These are phyloP conservation scores for Chaenodraco wilsoni DNA, from an alignment of 2,797 vertebrate genomes.

Conservation along the genomic window DNA sequence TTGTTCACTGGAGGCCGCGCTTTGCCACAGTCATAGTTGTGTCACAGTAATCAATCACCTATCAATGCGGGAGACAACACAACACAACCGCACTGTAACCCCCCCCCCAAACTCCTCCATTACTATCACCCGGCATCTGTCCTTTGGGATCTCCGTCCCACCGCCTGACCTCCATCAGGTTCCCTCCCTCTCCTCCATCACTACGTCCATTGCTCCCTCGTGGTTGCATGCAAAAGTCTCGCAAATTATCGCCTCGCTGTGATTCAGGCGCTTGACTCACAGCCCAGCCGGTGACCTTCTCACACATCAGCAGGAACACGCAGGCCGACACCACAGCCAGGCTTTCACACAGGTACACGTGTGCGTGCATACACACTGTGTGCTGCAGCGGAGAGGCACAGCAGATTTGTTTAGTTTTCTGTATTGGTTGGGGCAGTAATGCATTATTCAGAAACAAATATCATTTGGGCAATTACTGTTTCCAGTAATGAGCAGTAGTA, in stretches of 20 bases:
- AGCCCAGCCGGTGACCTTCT: constrained; percentile 43
- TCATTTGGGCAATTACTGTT: background rate
- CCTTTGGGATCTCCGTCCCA: constrained; percentile 14
- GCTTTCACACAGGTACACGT: background rate
- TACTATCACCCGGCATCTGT: constrained; percentile 29
- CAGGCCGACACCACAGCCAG: constrained; percentile 1
- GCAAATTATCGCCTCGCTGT: constrained; percentile 48
- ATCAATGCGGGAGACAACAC: constrained; percentile 60
- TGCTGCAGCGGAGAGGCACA: background rate
- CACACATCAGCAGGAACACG: constrained; percentile 23
- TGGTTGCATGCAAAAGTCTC: constrained; percentile 40
- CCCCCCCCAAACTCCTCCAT: constrained; percentile 20
- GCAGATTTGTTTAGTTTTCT: background rate
- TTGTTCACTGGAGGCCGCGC: constrained; percentile 65
- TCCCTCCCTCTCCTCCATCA: constrained; percentile 4
- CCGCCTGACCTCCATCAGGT: constrained; percentile 19
- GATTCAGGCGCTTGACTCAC: constrained; percentile 50
- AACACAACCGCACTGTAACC: constrained; percentile 15
- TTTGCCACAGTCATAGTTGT: constrained; percentile 68
- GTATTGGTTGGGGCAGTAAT: background rate
- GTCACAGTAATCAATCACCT: constrained; percentile 72
- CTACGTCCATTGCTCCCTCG: constrained; percentile 5
- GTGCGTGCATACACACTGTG: background rate
- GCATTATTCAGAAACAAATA: background rate
- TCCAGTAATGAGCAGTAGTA: background rate